These are phyloP conservation scores for Labeo catla DNA, from an alignment of 2,113 vertebrate species.

Conservation along the genomic window DNA sequence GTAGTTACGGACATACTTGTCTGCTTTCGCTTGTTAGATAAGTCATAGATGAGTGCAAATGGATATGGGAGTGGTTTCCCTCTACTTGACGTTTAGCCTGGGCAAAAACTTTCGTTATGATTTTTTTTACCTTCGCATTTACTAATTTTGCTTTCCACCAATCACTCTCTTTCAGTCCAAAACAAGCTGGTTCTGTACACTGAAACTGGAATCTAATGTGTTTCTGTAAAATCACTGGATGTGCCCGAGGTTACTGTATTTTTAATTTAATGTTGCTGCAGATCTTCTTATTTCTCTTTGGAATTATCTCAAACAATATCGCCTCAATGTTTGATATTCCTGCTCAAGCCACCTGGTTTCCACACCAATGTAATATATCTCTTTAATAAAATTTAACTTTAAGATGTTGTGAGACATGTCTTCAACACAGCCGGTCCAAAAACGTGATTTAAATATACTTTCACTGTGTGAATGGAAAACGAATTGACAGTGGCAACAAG, in stretches of 20 bases:
- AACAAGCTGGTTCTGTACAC: constrained; percentile 6
- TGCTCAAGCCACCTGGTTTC: constrained; percentile 32
- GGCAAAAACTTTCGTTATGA: background rate
- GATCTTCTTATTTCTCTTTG: constrained; percentile 42
- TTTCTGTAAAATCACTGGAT: constrained; percentile 44
- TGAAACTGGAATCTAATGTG: background rate
- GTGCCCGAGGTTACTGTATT: constrained; percentile 39
- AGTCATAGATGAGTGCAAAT: constrained; percentile 6
- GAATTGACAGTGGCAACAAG: background rate
- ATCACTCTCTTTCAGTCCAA: background rate
- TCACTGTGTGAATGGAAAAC: background rate
- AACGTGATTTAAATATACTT: background rate
- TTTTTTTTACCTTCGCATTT: background rate
- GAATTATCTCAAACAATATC: constrained; percentile 23
- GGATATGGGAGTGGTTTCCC: background rate
- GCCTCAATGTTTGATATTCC: constrained; percentile 37
- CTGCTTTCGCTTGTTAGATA: constrained; percentile 21
- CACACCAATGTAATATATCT: constrained; percentile 59
- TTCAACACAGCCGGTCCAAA: background rate
- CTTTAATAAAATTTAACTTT: constrained; percentile 66
- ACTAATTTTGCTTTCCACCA: background rate
- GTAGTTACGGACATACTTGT: background rate
- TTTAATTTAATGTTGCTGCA: constrained; percentile 38
- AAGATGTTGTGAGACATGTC: constrained; percentile 12
- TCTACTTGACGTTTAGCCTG: background rate